Base-by-base conservation (phyloP, 1,140 invertebrate genomes). In the Bombus superbus region DNA sequence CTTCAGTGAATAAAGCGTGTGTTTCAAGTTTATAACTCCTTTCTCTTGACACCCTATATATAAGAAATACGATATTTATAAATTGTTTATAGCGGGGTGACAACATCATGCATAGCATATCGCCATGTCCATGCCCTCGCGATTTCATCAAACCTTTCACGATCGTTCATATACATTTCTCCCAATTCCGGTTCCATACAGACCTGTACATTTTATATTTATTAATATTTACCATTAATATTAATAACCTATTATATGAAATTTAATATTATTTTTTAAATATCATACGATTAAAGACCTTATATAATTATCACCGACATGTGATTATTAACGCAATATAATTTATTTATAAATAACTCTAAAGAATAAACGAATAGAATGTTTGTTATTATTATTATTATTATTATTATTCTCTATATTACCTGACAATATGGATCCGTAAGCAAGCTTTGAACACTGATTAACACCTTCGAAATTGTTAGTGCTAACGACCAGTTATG, bases 401-500 rank as follows among this genome's bases (percentile, higher is more conserved):
- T 62, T 62, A 38, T 44, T 38, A 57, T 32, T 28, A 35, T 15
- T 71, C 4, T 28, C 9, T 79, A 28, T 47, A 78, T 95, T 87
- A 97, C 97, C 92, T 97, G 96, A 91, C 97, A 98, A 92, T 98
- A 99, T 1, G 98, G 98, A 95, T 99, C 98, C 0, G 98, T 99
- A 35, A 99, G 96, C 62, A 99, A 95, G 91, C 98, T 98, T 96
- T 99, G 98, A 78, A 98, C 97, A 81, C 98, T 98, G 72, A 98
- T 97, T 79, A 98, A 96, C 69, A 98, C 97, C 93, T 99, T 99
- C 68, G 98, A 97, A 92, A 99, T 97, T 25, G 98, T 99, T 42
- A 99, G 95, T 22, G 98, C 98, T 77, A 99, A 95, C 59, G 98
- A 98, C 98, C 98, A 99, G 95, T 99, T 99, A 94, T 99, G 98